A percentile compares a stretch with the other conserved stretches of the same genome.
phyloP scores from a whole-genome alignment of 2,113 vertebrate species.

The Actenoides hombroni region DNA sequence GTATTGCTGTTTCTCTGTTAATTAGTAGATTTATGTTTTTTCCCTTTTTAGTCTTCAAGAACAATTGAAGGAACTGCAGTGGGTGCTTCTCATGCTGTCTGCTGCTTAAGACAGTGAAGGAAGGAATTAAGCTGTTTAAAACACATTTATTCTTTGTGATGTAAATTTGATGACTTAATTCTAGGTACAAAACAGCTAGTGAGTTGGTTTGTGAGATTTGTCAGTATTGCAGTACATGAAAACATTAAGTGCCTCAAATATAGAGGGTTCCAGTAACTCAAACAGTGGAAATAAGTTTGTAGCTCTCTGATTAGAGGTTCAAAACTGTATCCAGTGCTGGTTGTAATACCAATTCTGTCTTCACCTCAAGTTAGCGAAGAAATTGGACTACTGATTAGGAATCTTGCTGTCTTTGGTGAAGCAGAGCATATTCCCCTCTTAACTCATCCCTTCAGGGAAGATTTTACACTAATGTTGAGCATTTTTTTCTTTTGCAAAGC shows the following conservation, averaged over 20 bases:
- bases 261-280: background rate
- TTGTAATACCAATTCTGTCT: background rate
- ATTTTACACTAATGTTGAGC: background rate
- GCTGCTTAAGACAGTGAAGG: conserved; percentile 9
- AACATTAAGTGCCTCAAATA: background rate
- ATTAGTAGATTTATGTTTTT: conserved; percentile 52
- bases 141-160: conserved; percentile 38
- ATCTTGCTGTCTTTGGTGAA: background rate
- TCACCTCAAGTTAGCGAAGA: background rate
- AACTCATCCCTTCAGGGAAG: background rate
- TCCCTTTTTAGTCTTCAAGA: background rate
- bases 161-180: conserved; percentile 54
- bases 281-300: background rate
- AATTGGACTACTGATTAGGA: background rate
- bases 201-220: background rate
- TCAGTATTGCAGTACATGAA: background rate
- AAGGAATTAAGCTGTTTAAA: conserved; percentile 49
- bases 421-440: background rate
- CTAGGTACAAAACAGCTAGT: background rate
- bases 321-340: background rate
- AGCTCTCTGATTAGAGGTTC: background rate
- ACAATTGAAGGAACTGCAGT: conserved; percentile 23
- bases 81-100: conserved; percentile 4
- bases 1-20: conserved; percentile 4
- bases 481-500: background rate